Evolutionary conservation across 2,113 vertebrate species (phyloP), one percentile per base, ranked within the genome.

Genomic region (Spermophilus dauricus): DNA sequence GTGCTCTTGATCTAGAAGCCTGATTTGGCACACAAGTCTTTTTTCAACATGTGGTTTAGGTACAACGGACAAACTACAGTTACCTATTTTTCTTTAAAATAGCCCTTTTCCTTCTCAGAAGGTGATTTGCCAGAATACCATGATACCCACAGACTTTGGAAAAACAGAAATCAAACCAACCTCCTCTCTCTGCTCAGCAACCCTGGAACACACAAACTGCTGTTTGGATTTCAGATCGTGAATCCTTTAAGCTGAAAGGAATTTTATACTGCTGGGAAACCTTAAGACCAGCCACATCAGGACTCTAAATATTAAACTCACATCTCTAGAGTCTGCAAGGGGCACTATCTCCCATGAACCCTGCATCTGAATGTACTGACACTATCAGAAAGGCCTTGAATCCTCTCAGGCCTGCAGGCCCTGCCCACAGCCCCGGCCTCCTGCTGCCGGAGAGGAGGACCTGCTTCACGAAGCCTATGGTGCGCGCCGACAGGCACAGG

Each of bases 401-500:
- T 56, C 30, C 17, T 42, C n/a, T 30, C 18, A 56, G 83, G 42
- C 83, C 26, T 26, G 72, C 20, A 17, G 81, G 89, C 22, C 1
- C 63, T 37, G 82, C 53, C 65, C 37, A 32, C 22, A 24, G 53
- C 73, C 22, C 42, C 6, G n/a, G 67, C n/a, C n/a, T 0, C 58
- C 34, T 0, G 58, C 39, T 18, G 13, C 1, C 0, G 18, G 51
- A 51, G 51, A 14, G 51, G 13, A 16, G 76, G 76, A 30, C 65
- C 51, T 10, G 99, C 91, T 99, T 99, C 37, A 99, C 99, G 84
- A 99, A 99, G 94, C 99, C 99, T 95, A 99, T 99, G 61, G 99
- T 99, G 97, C 99, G 99, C 95, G 99, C 99, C 39, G 99, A 99
- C 88, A 99, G 99, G 97, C 99, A 99, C 72, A 99, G 99, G 32